These are phyloP conservation scores for Saguinus midas DNA, from an alignment of 2,113 vertebrate genomes.

Conservation along the genomic window DNA sequence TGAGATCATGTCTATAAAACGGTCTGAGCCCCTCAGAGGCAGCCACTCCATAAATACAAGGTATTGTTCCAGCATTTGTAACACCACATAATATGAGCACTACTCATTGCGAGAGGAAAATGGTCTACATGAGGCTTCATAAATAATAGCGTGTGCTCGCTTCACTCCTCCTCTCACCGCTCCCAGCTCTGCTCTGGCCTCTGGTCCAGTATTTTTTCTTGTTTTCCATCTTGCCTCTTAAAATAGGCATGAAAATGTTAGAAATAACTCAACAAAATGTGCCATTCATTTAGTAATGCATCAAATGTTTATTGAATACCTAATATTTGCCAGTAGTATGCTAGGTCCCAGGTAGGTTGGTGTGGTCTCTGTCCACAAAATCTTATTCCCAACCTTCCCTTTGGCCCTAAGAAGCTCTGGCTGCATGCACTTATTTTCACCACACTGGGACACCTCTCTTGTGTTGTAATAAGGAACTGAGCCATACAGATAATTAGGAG, in stretches of 20 bases:
- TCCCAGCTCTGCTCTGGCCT: background rate
- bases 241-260: background rate
- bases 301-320: background rate
- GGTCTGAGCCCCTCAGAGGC: conserved; percentile 51
- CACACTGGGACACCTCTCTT: background rate
- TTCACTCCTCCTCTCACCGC: background rate
- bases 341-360: background rate
- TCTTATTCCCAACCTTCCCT: background rate
- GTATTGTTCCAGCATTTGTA: conserved; percentile 35
- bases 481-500: no score
- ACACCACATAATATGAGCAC: conserved; percentile 22
- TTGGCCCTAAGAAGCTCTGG: background rate
- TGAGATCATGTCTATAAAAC: conserved; percentile 73
- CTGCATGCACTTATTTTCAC: background rate
- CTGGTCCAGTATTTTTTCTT: background rate
- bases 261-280: background rate
- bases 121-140: conserved; percentile 34
- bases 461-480: background rate
- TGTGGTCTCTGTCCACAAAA: background rate
- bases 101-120: conserved; percentile 42
- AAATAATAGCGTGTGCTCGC: background rate
- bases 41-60: conserved; percentile 59
- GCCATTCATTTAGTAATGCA: background rate
- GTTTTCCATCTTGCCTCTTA: background rate
- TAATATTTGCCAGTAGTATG: background rate